phyloP scores from a whole-genome alignment of 1,140 invertebrate species.

The Phenacoccus solenopsis region DNA sequence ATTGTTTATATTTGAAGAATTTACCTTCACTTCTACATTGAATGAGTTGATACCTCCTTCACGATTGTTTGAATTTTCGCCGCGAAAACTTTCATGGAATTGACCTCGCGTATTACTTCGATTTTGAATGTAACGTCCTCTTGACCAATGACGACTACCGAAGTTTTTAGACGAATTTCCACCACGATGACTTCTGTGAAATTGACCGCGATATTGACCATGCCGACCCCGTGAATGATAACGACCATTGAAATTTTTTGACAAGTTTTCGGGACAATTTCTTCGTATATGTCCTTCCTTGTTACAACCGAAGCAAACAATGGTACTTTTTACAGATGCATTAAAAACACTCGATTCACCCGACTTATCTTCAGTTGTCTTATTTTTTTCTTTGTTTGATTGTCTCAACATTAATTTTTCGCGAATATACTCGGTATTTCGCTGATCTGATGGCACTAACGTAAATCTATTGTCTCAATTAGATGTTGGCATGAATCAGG shows the following conservation, averaged over 20 bases:
- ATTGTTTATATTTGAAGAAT: too few relatives aligned
- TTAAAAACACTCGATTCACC: background rate
- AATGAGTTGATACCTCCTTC: too few relatives aligned
- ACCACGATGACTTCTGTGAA: background rate
- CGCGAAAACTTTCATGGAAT: background rate
- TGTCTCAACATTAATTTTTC: background rate
- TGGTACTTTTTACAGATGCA: background rate
- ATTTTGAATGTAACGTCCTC: background rate
- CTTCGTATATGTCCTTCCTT: background rate
- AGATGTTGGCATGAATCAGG: background rate
- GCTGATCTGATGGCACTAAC: background rate
- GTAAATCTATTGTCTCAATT: background rate
- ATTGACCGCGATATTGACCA: background rate
- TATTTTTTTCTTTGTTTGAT: background rate
- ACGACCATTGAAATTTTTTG: background rate
- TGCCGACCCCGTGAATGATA: background rate
- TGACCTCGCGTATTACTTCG: background rate
- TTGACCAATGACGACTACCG: too few relatives aligned
- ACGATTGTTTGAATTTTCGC: too few relatives aligned
- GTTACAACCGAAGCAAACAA: background rate
- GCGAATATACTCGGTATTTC: background rate
- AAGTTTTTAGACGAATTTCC: too few relatives aligned
- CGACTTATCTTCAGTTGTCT: background rate
- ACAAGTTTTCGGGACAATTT: background rate
- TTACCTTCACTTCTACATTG: too few relatives aligned